Base-by-base conservation (phyloP, 2,888 invertebrate species). In the Amblyjoppa fuscipennis region DNA sequence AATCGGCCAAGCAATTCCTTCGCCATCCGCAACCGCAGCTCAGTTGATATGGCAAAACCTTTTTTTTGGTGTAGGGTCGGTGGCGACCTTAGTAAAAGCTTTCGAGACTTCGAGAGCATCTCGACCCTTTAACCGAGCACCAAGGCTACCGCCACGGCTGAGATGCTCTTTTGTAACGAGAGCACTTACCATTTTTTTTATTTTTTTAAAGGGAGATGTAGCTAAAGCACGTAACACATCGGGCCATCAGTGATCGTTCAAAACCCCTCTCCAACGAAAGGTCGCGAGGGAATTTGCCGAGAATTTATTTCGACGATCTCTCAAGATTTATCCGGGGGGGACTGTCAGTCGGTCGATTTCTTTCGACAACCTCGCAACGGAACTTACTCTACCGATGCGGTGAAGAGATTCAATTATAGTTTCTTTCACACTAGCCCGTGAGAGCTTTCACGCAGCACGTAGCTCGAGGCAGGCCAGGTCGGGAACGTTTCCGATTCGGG, bases 361-460 rank as follows among this genome's bases (percentile, higher is more conserved):
- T 41, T 64, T n/a, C 38, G 34, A 38, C 64, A 34, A 38, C 31
- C n/a, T 41, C n/a, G 11, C 5, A 11, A 16, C n/a, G 25, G 25
- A 77, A 69, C 56, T 68, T 49, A 28, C 56, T 61, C 59, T 9
- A 31, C 25, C 51, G 38, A 51, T 66, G 56, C 28, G 11, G 4
- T 25, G n/a, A 7, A 16, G 16, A 13, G 28, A 59, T 66, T 56
- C 71, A 71, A 31, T 49, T 51, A 45, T 61, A 61, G 61, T 38
- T 56, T 61, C 73, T 64, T 81, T 70, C 64, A 34, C 64, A 74
- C 38, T 71, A 16, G 28, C 38, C 59, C 20, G 59, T 13, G 64
- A 64, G 64, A 59, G 82, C 69, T 85, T 82, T 82, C 85, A 79
- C 85, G n/a, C 31, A 38, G 53, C 82, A 84, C 81, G 84, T 78